Evolutionary conservation across 2,113 vertebrate genomes (phyloP).

Genomic region (Chloropsis hardwickii): DNA sequence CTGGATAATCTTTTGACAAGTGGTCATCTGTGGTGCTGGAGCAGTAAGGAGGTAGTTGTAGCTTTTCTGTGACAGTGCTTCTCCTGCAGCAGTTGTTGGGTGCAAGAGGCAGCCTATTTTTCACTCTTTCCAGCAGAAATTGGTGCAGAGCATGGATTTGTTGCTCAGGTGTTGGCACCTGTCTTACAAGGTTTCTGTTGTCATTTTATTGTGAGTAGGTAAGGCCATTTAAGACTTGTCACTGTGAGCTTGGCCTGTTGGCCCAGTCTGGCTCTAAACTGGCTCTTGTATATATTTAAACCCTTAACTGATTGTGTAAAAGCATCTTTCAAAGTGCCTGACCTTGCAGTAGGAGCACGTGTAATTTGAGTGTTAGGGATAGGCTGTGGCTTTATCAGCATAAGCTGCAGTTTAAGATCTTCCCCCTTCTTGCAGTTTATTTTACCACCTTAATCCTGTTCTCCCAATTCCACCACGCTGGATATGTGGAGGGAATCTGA

Average conservation of each 20-base stretch:
- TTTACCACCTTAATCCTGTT: neutral
- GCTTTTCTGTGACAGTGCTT: neutral
- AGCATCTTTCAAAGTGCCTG: neutral
- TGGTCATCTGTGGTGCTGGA: accelerated
- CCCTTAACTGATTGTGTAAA: neutral
- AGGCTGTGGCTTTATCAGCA: neutral
- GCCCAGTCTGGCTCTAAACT: neutral
- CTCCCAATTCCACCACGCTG: neutral
- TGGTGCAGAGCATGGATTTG: neutral
- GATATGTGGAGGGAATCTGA: neutral
- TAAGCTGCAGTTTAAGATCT: neutral
- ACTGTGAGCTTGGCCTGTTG: neutral
- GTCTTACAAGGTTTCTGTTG: accelerated
- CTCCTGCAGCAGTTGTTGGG: neutral
- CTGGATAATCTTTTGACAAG: neutral
- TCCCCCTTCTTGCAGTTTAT: neutral
- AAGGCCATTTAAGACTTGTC: neutral
- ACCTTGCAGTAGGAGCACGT: neutral
- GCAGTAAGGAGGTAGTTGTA: neutral
- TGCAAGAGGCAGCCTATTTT: neutral
- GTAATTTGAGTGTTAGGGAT: neutral
- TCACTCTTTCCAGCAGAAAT: neutral
- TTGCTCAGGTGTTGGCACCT: accelerated
- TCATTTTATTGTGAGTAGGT: neutral
- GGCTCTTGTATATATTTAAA: neutral